Conservation (phyloP, 2,797 vertebrate genomes). For the Aldrovandia affinis region DNA sequence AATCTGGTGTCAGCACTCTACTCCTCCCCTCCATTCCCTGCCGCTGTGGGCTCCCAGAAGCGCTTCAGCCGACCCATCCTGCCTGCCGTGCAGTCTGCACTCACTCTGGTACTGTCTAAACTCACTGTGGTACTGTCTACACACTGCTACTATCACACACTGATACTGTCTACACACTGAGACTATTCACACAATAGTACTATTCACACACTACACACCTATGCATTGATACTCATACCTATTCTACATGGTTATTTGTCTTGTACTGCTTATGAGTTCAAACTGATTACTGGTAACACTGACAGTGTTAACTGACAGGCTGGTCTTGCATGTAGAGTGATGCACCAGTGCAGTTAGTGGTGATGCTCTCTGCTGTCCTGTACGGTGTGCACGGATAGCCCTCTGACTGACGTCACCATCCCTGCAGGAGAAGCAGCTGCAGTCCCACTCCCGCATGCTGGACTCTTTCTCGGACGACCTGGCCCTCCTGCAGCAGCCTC, state of each 20-base stretch:
- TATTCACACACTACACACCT: no score
- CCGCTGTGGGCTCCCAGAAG: slow-evolving; percentile 87
- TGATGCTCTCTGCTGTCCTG: not conserved
- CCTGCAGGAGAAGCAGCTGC: slow-evolving; percentile 82
- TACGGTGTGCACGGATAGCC: not conserved
- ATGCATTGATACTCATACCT: no score
- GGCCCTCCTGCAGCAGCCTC: slow-evolving; percentile 70
- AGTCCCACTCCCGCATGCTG: slow-evolving; percentile 78
- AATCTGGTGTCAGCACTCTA: slow-evolving; percentile 87
- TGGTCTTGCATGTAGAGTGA: no score
- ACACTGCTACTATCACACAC: not conserved
- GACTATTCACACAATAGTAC: no score
- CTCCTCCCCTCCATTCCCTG: slow-evolving; percentile 88
- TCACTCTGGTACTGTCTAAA: slow-evolving; percentile 57
- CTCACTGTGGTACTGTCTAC: not conserved
- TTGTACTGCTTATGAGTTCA: no score
- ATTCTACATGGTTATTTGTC: no score
- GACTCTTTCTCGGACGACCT: slow-evolving; percentile 80
- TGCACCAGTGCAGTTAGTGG: not conserved
- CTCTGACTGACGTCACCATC: not conserved
- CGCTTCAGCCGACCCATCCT: slow-evolving; percentile 86
- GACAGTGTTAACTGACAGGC: no score
- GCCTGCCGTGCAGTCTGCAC: slow-evolving; percentile 66
- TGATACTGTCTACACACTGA: not conserved
- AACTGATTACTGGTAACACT: no score